Evolutionary conservation across 2,797 vertebrate species (phyloP), one percentile per base, ranked within the genome.

Genomic region (Trichosurus vulpecula): DNA sequence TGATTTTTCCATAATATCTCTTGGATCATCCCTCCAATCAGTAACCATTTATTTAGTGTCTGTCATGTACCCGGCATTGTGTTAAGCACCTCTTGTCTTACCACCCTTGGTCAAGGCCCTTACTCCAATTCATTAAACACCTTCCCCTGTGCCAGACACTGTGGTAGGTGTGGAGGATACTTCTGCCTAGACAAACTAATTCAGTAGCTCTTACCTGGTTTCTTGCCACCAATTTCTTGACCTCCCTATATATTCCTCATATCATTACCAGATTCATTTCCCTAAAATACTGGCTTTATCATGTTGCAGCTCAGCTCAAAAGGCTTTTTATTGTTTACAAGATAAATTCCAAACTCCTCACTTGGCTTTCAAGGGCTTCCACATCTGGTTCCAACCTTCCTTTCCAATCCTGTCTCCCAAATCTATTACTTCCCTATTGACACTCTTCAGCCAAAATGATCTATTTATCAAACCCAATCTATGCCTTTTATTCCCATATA

Each of bases 321-420:
- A 93, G 61, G 52, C n/a, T 47, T 92, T 55, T 92, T 27, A 51
- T 61, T 31, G 9, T 35, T 51, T 52, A n/a, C 57, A 35, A 53
- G 96, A 95, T 29, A 19, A 95, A 92, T 41, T 4, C 13, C 90
- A 52, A 14, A 54, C 27, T 90, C 93, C 52, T 54, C 58, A 54
- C 12, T 53, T 61, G 19, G 66, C 87, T 31, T 2, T 0, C 8
- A 41, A 13, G 47, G 41, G 9, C 55, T 47, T 93, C 51, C 54
- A 90, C 81, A 56, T 81, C 58, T 66, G 35, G 56, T 92, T 81
- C 91, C 31, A 61, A 51, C n/a, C n/a, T 31, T 81, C 52, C 92
- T 81, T 95, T 52, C 89, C 22, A 27, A 22, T 92, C 91, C 89
- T 52, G 47, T 53, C 52, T 93, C 96, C 6, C 11, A 14, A 87